Evolutionary conservation across 2,888 invertebrate species (phyloP).

Genomic region (Desoria tigrina): DNA sequence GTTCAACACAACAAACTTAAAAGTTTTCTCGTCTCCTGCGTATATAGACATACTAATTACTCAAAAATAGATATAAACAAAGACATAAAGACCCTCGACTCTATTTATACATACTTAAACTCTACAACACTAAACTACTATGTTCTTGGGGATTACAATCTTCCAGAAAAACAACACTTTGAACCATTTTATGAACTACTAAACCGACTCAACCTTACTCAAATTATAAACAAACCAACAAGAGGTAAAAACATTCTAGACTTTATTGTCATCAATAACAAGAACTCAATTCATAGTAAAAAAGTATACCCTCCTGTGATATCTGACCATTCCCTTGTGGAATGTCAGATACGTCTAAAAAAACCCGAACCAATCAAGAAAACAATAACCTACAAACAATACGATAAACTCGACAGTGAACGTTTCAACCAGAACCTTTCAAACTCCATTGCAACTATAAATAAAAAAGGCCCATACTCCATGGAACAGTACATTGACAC

Average conservation of each 20-base stretch:
- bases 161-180: not conserved
- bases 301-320: not conserved
- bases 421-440: not conserved
- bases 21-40: slow-evolving; percentile 7
- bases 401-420: not conserved
- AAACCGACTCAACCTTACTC: not conserved
- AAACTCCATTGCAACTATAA: too few relatives aligned
- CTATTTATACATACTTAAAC: too few relatives aligned
- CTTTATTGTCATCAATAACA: not conserved
- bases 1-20: not conserved
- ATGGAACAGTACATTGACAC: too few relatives aligned
- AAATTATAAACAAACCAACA: not conserved
- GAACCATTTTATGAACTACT: not conserved
- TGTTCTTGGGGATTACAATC: too few relatives aligned
- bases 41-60: slow-evolving; percentile 19
- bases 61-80: not conserved
- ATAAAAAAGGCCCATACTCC: too few relatives aligned
- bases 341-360: not conserved
- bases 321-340: not conserved
- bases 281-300: not conserved
- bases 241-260: not conserved
- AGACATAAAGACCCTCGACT: too few relatives aligned
- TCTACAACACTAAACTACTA: too few relatives aligned
- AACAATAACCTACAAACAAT: not conserved
- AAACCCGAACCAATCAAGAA: not conserved